phyloP scores from a whole-genome alignment of 2,888 invertebrate genomes.

The Tetragonula carbonaria region DNA sequence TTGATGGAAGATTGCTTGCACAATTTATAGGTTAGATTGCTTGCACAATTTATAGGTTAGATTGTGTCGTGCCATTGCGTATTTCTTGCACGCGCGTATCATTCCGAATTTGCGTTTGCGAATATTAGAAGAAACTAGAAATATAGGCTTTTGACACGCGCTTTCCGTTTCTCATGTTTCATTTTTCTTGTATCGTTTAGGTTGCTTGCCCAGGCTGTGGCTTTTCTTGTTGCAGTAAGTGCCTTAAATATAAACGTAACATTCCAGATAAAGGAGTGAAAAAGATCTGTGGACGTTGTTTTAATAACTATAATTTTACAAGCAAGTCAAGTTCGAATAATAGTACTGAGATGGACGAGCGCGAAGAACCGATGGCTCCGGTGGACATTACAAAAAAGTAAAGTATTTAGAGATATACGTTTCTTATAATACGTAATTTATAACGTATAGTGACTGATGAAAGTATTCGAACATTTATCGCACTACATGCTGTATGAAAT shows the following conservation, averaged over 20 bases:
- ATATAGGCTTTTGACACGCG: neutral
- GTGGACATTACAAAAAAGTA: constrained; percentile 78
- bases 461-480: neutral
- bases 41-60: constrained; percentile 20
- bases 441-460: neutral
- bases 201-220: constrained; percentile 93
- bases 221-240: constrained; percentile 93
- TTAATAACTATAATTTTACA: constrained; percentile 79
- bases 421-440: too few species aligned
- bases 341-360: constrained; percentile 45
- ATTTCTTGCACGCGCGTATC: neutral
- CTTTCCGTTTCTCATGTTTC: constrained; percentile 14
- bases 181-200: constrained; percentile 84
- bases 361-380: constrained; percentile 69
- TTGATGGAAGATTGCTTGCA: neutral
- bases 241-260: constrained; percentile 89
- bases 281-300: constrained; percentile 88
- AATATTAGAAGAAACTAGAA: neutral
- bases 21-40: constrained; percentile 33
- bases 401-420: neutral
- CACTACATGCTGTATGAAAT: neutral
- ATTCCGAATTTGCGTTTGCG: neutral
- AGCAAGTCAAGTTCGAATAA: constrained; percentile 55
- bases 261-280: constrained; percentile 87
- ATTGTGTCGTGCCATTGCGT: constrained; percentile 11